Evolutionary conservation across 2,113 vertebrate genomes (phyloP).

Genomic region (Aphyosemion australe): DNA sequence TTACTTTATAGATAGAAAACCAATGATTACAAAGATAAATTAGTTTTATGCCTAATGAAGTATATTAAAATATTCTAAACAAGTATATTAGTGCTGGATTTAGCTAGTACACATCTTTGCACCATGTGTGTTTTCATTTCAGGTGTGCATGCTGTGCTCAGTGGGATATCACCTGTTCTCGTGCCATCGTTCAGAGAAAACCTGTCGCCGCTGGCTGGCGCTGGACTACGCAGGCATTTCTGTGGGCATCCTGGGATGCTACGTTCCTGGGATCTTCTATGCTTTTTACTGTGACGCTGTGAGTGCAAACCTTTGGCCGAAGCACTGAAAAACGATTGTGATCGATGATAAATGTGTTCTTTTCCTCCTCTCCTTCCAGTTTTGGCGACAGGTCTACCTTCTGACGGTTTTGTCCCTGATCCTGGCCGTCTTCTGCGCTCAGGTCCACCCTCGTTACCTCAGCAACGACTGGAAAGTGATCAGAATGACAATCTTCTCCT

Average conservation of each 20-base stretch:
- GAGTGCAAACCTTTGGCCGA: conserved; percentile 46
- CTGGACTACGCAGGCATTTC: conserved; percentile 96
- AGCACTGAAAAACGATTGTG: background rate
- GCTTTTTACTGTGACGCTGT: conserved; percentile 97
- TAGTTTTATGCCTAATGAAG: background rate
- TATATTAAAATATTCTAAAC: background rate
- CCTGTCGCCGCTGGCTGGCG: conserved; percentile 93
- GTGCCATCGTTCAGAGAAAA: conserved; percentile 96
- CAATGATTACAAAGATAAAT: background rate
- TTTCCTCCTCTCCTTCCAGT: conserved; percentile 71
- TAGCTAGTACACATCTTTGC: background rate
- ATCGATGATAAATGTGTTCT: background rate
- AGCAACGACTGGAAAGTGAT: conserved; percentile 90
- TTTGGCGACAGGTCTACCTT: conserved; percentile 95
- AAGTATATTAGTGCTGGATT: background rate
- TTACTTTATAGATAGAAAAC: too few relatives aligned
- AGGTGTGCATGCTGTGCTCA: conserved; percentile 99
- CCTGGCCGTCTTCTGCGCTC: conserved; percentile 93
- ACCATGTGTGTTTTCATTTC: conserved; percentile 3
- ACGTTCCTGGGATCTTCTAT: conserved; percentile 96
- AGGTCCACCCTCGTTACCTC: conserved; percentile 95
- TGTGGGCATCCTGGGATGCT: conserved; percentile 96
- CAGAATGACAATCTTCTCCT: conserved; percentile 90
- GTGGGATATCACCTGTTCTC: conserved; percentile 97
- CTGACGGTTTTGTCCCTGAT: conserved; percentile 91